Base-by-base conservation (phyloP, 2,888 invertebrate genomes). In the Plutella xylostella region DNA sequence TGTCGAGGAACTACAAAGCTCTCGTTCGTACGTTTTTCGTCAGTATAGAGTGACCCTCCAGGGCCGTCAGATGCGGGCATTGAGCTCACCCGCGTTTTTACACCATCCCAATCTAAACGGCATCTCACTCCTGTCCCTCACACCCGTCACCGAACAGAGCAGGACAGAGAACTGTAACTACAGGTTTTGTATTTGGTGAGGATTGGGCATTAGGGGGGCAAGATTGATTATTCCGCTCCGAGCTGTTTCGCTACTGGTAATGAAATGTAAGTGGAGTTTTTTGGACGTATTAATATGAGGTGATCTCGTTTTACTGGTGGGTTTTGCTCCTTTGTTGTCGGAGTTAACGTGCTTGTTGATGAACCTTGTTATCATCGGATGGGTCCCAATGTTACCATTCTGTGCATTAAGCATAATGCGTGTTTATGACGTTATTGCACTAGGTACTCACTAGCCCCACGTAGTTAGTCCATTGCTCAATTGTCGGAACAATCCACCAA, bases 191-290 rank as follows among this genome's bases (percentile, higher is more conserved):
- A 12, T 37, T 19, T 2, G 37, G 20, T 15, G 14, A 17, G 37
- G 37, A 19, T 18, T 37, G 15, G n/a, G 20, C 17, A 37, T 37
- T 19, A 19, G 37, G 20, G 37, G 37, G 3, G 12, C 15, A 19
- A n/a, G 20, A 37, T 19, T 37, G 37, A 37, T 37, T 17, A 17
- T 14, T 37, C 22, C 4, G 15, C 22, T 22, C 20, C n/a, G 15
- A 22, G 22, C 21, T n/a, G 14, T 5, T n/a, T 15, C 20, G 39
- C 39, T 39, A 39, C 39, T 39, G 39, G 39, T 39, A 39, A 39
- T 39, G 22, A 39, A 39, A 39, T 22, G 14, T 39, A 21, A 39
- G 20, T 22, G 39, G 22, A 17, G 14, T 21, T 39, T 39, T 39
- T 39, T 39, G 20, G 6, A 14, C 11, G 7, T 4, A 19, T 19